These are phyloP conservation scores for Erythrocebus patas DNA, from an alignment of 2,113 vertebrate species.

Conservation along the genomic window DNA sequence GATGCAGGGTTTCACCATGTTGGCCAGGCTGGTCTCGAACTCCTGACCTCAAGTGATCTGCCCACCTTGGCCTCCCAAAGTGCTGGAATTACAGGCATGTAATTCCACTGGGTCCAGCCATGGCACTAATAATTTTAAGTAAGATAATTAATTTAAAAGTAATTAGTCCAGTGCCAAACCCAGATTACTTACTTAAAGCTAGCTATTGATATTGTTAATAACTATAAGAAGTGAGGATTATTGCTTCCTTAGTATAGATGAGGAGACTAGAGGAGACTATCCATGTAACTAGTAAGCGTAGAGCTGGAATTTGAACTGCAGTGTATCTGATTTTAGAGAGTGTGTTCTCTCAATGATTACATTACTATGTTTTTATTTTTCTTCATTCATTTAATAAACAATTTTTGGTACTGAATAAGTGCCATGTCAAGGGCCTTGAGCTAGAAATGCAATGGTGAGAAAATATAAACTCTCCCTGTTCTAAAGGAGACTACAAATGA, in stretches of 20 bases:
- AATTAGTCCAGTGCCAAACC: background rate
- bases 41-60: too few relatives aligned
- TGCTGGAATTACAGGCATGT: too few relatives aligned
- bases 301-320: background rate
- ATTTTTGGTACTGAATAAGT: background rate
- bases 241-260: background rate
- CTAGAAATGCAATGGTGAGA: background rate
- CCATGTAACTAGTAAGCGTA: background rate
- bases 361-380: background rate
- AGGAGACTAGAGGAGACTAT: background rate
- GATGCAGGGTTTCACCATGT: too few relatives aligned
- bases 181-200: background rate
- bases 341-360: background rate
- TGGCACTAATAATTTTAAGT: background rate
- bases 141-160: background rate
- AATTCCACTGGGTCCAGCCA: background rate
- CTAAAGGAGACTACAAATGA: background rate
- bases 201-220: slow-evolving; percentile 1
- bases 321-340: background rate
- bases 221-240: background rate
- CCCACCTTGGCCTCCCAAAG: too few relatives aligned
- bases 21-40: too few relatives aligned
- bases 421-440: background rate
- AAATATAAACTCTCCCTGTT: background rate
- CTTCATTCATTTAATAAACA: background rate